Conservation (phyloP, 2,888 invertebrate species). For the Busseola fusca region DNA sequence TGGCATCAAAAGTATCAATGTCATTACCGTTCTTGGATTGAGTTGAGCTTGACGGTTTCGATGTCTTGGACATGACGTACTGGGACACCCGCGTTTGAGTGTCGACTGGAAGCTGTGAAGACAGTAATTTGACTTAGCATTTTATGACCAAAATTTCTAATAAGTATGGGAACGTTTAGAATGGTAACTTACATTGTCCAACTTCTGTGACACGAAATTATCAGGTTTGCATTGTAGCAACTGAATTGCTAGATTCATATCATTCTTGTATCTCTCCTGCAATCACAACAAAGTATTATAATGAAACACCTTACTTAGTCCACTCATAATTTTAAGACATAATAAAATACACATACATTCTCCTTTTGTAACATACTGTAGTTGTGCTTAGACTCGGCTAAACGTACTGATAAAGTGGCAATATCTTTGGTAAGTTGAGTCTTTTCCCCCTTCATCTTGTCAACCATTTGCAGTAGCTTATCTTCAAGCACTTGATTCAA, state of each 20-base stretch:
- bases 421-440: constrained; percentile 95
- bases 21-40: constrained; percentile 80
- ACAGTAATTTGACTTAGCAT: constrained; percentile 47
- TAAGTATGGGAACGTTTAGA: neutral
- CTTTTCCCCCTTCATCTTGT: constrained; percentile 97
- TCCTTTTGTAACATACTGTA: constrained; percentile 95
- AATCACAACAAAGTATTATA: constrained; percentile 69
- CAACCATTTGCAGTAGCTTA: constrained; percentile 96
- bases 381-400: constrained; percentile 95
- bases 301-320: neutral
- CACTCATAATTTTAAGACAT: neutral
- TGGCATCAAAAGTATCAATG: constrained; percentile 88
- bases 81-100: constrained; percentile 96
- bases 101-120: constrained; percentile 95
- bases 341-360: constrained; percentile 90
- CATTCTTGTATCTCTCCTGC: constrained; percentile 97
- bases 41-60: constrained; percentile 82
- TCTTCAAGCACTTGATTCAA: constrained; percentile 98
- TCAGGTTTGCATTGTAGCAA: constrained; percentile 98
- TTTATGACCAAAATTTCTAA: constrained; percentile 12
- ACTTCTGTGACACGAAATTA: constrained; percentile 97
- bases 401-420: constrained; percentile 93
- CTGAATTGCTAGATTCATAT: constrained; percentile 97
- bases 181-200: constrained; percentile 93
- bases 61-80: constrained; percentile 91